These are phyloP conservation scores for Drepana arcuata DNA, from an alignment of 1,140 invertebrate genomes.

Conservation along the genomic window DNA sequence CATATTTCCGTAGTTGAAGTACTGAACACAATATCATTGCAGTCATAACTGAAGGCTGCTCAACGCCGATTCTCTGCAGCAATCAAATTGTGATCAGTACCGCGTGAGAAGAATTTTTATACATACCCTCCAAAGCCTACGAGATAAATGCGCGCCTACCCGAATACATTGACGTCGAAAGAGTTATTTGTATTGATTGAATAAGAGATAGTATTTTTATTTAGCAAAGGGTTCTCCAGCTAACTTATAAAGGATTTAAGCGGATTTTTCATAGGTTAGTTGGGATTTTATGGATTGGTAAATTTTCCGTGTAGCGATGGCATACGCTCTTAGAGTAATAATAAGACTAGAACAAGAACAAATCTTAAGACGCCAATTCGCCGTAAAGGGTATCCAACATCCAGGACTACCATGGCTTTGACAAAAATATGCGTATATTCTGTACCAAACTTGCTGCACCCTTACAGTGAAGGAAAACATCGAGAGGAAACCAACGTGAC, in stretches of 20 bases:
- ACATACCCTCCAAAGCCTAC: constrained; percentile 26
- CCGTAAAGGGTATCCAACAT: not conserved
- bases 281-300: not conserved
- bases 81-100: constrained; percentile 43
- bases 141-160: constrained; percentile 18
- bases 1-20: too few relatives aligned
- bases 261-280: too few relatives aligned
- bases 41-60: too few relatives aligned
- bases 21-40: too few relatives aligned
- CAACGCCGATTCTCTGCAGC: constrained; percentile 17
- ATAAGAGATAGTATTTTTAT: constrained; percentile 12
- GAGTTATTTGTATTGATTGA: constrained; percentile 15
- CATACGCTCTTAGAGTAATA: not conserved
- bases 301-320: not conserved
- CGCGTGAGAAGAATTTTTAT: constrained; percentile 40
- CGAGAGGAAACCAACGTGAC: too few relatives aligned
- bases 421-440: too few relatives aligned
- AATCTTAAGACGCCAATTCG: not conserved
- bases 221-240: too few relatives aligned
- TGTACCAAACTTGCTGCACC: too few relatives aligned
- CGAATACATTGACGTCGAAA: constrained; percentile 3
- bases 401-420: too few relatives aligned
- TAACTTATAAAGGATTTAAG: too few relatives aligned
- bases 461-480: too few relatives aligned
- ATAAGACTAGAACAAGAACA: not conserved